These are phyloP conservation scores for Hydroisotoma schaefferi DNA, from an alignment of 2,888 invertebrate species.

Conservation along the genomic window DNA sequence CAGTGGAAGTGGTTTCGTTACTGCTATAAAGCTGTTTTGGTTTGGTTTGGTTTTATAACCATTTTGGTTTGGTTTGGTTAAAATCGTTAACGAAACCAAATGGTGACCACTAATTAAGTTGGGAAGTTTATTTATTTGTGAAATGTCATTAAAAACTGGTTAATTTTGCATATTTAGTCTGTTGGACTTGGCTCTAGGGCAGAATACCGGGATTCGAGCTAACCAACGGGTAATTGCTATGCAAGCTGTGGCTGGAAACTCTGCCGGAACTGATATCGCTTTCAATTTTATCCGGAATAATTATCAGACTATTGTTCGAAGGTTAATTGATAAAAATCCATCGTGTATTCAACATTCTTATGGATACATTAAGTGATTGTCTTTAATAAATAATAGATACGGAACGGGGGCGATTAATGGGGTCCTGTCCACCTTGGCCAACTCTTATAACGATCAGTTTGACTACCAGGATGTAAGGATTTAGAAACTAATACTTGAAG, in stretches of 20 bases:
- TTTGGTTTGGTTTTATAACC: no score
- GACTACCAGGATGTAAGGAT: conserved; percentile 29
- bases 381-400: conserved; percentile 8
- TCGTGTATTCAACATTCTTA: background rate
- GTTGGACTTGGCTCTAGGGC: conserved; percentile 29
- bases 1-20: no score
- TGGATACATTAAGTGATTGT: background rate
- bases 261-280: conserved; percentile 27
- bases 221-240: conserved; percentile 29
- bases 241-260: conserved; percentile 42
- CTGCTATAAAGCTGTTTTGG: no score
- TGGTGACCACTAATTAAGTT: no score
- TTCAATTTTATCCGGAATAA: conserved; percentile 36
- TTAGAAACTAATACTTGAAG: no score
- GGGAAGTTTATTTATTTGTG: background rate
- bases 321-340: conserved; percentile 12
- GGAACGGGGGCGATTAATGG: conserved; percentile 16
- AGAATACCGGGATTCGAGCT: conserved; percentile 21
- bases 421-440: conserved; percentile 29
- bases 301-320: conserved; percentile 21
- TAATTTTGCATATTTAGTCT: conserved; percentile 19
- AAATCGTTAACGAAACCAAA: no score
- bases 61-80: no score
- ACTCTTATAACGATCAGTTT: conserved; percentile 19
- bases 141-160: background rate